phyloP scores from a whole-genome alignment of 2,888 invertebrate species.

The Acrocera orbiculus region DNA sequence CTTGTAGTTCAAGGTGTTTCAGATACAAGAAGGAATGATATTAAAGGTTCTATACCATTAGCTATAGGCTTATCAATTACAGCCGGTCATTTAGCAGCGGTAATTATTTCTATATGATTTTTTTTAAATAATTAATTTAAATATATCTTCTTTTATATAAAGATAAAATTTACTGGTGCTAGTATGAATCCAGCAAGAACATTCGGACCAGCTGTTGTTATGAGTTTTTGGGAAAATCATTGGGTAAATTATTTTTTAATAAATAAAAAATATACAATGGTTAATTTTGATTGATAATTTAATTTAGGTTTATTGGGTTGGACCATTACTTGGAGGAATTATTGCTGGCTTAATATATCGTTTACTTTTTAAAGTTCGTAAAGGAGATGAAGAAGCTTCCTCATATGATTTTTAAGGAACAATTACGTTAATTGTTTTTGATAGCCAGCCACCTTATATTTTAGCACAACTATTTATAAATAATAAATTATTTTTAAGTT shows the following conservation, averaged over 20 bases:
- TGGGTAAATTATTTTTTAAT: constrained; percentile 42
- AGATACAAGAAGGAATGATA: constrained; percentile 58
- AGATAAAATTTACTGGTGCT: constrained; percentile 68
- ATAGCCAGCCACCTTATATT: no score
- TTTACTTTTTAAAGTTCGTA: constrained; percentile 49
- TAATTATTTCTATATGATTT: constrained; percentile 34
- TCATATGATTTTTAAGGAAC: constrained; percentile 59
- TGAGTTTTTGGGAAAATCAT: constrained; percentile 55
- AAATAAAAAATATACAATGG: not conserved
- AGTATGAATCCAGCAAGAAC: constrained; percentile 89
- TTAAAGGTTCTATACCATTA: constrained; percentile 68
- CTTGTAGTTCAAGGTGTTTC: constrained; percentile 74
- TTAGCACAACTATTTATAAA: no score
- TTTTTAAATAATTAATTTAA: not conserved
- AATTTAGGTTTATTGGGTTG: constrained; percentile 65
- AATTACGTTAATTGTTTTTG: no score
- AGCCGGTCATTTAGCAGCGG: constrained; percentile 68
- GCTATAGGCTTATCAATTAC: constrained; percentile 77
- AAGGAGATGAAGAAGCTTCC: constrained; percentile 49
- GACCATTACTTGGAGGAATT: constrained; percentile 62
- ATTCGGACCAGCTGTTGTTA: constrained; percentile 71
- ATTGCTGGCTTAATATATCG: constrained; percentile 57
- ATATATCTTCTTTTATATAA: not conserved
- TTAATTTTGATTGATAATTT: not conserved
- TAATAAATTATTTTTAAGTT: no score